Evolutionary conservation across 2,113 vertebrate genomes (phyloP).

Genomic region (Pluvialis apricaria): DNA sequence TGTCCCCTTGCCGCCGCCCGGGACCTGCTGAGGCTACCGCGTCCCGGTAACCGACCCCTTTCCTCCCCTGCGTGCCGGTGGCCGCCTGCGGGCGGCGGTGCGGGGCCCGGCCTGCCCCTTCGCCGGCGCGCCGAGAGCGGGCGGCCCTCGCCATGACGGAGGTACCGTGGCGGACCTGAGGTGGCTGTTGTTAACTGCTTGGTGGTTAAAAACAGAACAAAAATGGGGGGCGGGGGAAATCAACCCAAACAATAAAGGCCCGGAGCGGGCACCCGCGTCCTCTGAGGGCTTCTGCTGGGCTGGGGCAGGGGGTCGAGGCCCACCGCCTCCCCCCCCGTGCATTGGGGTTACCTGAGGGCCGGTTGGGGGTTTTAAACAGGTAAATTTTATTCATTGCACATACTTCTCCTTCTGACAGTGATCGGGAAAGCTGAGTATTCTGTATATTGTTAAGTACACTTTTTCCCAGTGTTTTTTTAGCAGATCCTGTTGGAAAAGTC

Average conservation of each 20-base stretch:
- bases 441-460: fast-evolving
- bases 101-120: background rate
- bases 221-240: background rate
- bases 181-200: background rate
- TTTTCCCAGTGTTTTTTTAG: background rate
- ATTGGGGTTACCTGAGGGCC: background rate
- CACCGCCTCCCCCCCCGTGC: background rate
- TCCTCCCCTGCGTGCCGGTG: too few species aligned
- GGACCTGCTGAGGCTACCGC: too few species aligned
- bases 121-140: background rate
- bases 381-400: background rate
- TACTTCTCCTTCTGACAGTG: background rate
- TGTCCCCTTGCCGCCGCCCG: fast-evolving
- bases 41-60: too few species aligned
- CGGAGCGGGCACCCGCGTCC: background rate
- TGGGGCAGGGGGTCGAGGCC: background rate
- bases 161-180: background rate
- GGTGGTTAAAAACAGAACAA: background rate
- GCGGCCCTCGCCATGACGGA: background rate
- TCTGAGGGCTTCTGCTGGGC: background rate
- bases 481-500: fast-evolving
- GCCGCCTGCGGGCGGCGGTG: background rate
- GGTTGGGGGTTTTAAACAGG: background rate
- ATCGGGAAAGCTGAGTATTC: too few species aligned
- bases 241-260: background rate